Conservation (phyloP, 2,888 invertebrate species). For the Zhengitettix transpicula region DNA sequence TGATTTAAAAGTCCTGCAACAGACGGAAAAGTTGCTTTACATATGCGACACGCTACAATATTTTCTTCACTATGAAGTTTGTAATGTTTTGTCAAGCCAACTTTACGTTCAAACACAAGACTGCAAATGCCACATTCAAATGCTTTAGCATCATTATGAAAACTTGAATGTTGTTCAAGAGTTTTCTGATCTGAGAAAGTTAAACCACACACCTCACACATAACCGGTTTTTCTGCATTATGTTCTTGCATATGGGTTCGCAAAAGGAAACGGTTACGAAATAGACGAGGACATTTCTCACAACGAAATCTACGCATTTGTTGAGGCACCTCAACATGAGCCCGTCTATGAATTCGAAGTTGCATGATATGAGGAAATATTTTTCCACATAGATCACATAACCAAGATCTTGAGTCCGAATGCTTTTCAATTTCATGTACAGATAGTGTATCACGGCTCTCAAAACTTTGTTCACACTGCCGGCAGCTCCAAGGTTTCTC, state of each 20-base stretch:
- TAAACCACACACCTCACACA: neutral
- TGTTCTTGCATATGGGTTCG: neutral
- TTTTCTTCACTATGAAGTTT: neutral
- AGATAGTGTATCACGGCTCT: neutral
- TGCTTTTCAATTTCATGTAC: neutral
- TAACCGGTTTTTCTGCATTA: neutral
- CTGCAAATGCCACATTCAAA: slow-evolving; percentile 1
- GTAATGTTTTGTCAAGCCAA: neutral
- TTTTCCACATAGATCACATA: neutral
- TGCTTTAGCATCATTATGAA: neutral
- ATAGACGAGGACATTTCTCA: neutral
- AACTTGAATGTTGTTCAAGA: neutral
- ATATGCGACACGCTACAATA: neutral
- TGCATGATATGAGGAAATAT: neutral
- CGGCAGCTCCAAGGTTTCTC: neutral
- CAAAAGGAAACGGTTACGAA: neutral
- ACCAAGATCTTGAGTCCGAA: neutral
- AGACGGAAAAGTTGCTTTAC: neutral
- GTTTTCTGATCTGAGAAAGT: neutral
- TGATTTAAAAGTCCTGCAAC: slow-evolving; percentile 1
- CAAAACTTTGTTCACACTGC: neutral
- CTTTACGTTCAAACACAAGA: slow-evolving; percentile 1
- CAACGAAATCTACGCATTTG: neutral
- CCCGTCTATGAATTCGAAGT: neutral
- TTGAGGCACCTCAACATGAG: neutral